Base-by-base conservation (phyloP, 1,140 invertebrate species). In the Hesperophylax magnus region DNA sequence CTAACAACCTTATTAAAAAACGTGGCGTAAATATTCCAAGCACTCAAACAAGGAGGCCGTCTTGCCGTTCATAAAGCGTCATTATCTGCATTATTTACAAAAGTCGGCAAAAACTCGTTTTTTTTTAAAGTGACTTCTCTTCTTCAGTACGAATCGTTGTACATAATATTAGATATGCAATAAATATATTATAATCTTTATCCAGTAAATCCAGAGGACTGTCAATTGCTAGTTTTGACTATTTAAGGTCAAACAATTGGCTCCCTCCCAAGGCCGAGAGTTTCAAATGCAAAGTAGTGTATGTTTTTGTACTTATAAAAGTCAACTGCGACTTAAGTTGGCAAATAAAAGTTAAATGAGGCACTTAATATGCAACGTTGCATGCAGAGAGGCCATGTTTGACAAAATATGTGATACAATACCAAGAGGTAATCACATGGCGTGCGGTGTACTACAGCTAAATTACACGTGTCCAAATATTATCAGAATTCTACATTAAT, bases 391-490 rank as follows among this genome's bases (percentile, higher is more conserved):
- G 39, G 0, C 11, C 39, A 11, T 47, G 39, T 47, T 47, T 67
- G 27, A 67, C 63, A 67, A 67, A 67, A 31, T 67, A 67, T 67
- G n/a, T 47, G 14, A 47, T 47, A 47, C 1, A 14, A 47, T 47
- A 47, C 39, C 39, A 7, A 7, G 4, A 1, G 1, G 0, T 67
- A 27, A 67, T 67, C 63, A 67, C 7, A 27, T 67, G 31, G 63
- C 63, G 63, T 67, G 63, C 27, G 3, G 63, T 61, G 63, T 31
- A 11, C 17, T n/a, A n/a, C 0, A 14, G 9, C 11, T 14, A 47
- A 14, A 47, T 14, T 67, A 67, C 63, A 67, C 31, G 63, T 67
- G 63, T 67, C 63, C 39, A 34, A 65, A 67, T 67, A 34, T 27
- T 34, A 34, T n/a, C 17, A 67, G 17, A 67, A 34, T 67, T 27